A percentile compares a stretch with the other conserved stretches of the same genome.
phyloP scores from a whole-genome alignment of 2,113 vertebrate genomes.

The Leucosticte australis region DNA sequence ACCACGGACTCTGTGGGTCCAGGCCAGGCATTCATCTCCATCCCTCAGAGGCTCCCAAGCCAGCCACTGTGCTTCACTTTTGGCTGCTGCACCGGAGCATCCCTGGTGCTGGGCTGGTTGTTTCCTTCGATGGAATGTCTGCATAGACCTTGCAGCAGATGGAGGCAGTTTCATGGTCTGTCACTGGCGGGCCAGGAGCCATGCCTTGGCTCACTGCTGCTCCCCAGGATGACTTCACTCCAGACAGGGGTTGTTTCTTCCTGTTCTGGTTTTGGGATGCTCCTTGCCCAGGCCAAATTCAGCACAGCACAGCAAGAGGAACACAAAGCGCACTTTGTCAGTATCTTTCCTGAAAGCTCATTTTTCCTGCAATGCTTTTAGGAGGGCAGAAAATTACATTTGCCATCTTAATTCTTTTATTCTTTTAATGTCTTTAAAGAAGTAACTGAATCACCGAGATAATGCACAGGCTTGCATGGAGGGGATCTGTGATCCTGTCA shows the following conservation, averaged over 20 bases:
- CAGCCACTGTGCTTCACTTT: background rate
- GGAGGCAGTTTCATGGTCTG: background rate
- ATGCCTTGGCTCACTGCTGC: background rate
- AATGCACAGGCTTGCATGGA: background rate
- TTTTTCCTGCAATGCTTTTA: slow-evolving; percentile 32
- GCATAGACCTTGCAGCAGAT: accelerated
- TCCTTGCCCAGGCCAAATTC: background rate
- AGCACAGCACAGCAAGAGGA: background rate
- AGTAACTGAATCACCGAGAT: background rate
- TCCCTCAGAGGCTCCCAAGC: background rate
- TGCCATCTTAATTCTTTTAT: slow-evolving; percentile 16
- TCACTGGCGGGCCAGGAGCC: accelerated
- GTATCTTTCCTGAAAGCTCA: background rate
- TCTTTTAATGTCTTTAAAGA: slow-evolving; percentile 4
- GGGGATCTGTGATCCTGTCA: background rate
- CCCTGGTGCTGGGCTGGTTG: accelerated
- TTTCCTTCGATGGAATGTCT: background rate
- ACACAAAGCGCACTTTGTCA: background rate
- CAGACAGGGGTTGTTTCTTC: background rate
- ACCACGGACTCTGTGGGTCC: background rate
- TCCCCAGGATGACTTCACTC: background rate
- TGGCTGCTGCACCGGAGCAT: accelerated
- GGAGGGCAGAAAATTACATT: slow-evolving; percentile 22
- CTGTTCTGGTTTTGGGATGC: background rate
- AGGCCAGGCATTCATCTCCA: background rate